Percentiles rank a stretch among this genome's conserved stretches.
Evolutionary conservation across 2,888 invertebrate species (phyloP).

Genomic region (Phengaris arion): DNA sequence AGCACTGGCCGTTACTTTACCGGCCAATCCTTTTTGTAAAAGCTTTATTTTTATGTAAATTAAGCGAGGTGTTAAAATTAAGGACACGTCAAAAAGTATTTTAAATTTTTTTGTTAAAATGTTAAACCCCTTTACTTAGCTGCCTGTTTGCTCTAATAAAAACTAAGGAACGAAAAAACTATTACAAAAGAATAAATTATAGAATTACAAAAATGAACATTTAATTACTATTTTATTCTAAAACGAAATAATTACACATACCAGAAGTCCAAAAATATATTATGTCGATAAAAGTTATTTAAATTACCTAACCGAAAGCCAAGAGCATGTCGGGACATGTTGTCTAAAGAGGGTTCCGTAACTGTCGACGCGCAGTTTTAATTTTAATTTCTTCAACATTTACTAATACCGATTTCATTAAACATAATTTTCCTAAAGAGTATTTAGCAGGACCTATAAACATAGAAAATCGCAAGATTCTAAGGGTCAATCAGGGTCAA

Average conservation of each 20-base stretch:
- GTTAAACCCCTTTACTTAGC: conserved; percentile 3
- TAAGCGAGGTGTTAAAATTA: conserved; percentile 10
- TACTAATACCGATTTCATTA: no score
- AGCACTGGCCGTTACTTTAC: background rate
- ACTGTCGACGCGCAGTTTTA: no score
- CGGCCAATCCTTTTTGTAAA: background rate
- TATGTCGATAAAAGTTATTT: no score
- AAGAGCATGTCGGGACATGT: no score
- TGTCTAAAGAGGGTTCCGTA: no score
- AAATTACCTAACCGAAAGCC: no score
- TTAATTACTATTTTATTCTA: conserved; percentile 14
- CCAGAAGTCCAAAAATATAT: no score
- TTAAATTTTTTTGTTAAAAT: background rate
- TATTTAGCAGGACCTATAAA: no score
- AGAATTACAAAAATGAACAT: background rate
- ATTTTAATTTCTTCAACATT: no score
- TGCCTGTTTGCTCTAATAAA: background rate
- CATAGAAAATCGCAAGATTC: no score
- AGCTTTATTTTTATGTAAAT: conserved; percentile 24
- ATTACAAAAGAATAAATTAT: conserved; percentile 5
- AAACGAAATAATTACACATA: background rate
- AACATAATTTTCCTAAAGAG: no score
- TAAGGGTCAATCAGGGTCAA: no score
- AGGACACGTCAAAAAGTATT: conserved; percentile 1
- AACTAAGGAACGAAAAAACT: background rate